Evolutionary conservation across 2,113 vertebrate genomes (phyloP), one percentile per base, ranked within the genome.

Genomic region (Archocentrus centrarchus): DNA sequence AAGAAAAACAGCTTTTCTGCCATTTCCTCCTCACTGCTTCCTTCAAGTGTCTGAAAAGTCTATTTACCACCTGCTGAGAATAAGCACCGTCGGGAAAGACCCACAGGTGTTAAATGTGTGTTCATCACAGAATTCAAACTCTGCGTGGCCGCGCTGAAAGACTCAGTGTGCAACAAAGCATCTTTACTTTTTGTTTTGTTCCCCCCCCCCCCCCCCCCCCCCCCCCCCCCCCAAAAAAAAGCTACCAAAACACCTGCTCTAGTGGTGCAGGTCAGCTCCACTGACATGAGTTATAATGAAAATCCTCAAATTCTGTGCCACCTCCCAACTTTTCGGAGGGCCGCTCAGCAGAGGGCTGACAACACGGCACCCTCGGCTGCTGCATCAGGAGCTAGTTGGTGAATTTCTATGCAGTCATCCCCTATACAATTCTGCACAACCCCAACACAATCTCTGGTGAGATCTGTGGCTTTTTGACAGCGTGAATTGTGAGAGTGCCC

Each of bases 391-490:
- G n/a, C 37, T 57, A 35, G 44, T 81, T 44, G 75, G 30, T 47
- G 32, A 63, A n/a, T 83, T 85, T 76, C 24, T 64, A 7, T 2
- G 27, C 75, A 61, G 60, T 73, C 81, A 39, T 57, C 18, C 59
- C 44, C 61, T 61, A 41, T 39, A 35, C 44, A 9, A 50, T 75
- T 84, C 78, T 53, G 13, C 50, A 50, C 3, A 60, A 22, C 73
- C 60, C 24, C 17, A 3, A 80, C 63, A 68, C 75, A 35, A 64
- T 66, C 80, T 59, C 70, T 14, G 10, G 24, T 62, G 73, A 83
- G 75, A 90, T 58, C 39, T 44, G 68, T 76, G 81, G 62, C 81
- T 79, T 79, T 75, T 14, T 86, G 84, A 83, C 85, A 55, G 70
- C 14, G 50, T 68, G 58, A 82, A 76, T 83, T 88, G 37, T 58